These are phyloP conservation scores for Trogon surrucura DNA, from an alignment of 2,113 vertebrate species.

Conservation along the genomic window DNA sequence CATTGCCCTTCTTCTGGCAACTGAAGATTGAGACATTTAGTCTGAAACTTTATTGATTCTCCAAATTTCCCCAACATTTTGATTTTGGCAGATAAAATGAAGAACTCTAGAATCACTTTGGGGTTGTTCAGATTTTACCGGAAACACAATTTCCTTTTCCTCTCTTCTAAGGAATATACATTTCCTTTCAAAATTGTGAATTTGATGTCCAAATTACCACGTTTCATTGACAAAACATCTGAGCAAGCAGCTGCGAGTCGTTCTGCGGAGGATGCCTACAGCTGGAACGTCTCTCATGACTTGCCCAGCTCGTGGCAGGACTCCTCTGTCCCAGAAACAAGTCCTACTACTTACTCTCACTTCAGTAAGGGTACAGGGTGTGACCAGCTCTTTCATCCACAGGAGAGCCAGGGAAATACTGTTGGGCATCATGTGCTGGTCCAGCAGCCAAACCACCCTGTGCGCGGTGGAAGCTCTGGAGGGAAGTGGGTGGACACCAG, in stretches of 20 bases:
- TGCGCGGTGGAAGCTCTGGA: neutral
- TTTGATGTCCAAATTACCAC: neutral
- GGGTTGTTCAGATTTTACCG: neutral
- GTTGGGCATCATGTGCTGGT: neutral
- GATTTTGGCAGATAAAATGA: neutral
- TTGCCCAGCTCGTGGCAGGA: neutral
- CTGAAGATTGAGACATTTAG: neutral
- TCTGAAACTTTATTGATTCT: neutral
- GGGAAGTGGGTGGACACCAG: neutral
- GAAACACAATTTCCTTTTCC: neutral
- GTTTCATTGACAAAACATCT: neutral
- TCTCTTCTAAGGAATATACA: neutral
- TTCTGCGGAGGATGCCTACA: neutral
- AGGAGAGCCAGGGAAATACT: neutral
- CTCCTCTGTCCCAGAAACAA: neutral
- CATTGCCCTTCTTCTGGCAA: neutral
- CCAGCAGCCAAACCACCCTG: neutral
- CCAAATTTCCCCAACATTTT: neutral
- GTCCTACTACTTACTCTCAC: neutral
- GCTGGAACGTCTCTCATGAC: neutral
- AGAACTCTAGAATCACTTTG: neutral
- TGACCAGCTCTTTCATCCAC: rapidly evolving
- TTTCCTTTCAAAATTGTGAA: neutral
- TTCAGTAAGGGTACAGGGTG: rapidly evolving
- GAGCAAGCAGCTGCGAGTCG: neutral